Evolutionary conservation across 2,888 invertebrate genomes (phyloP), one percentile per base, ranked within the genome.

Genomic region (Argyresthia albistria): DNA sequence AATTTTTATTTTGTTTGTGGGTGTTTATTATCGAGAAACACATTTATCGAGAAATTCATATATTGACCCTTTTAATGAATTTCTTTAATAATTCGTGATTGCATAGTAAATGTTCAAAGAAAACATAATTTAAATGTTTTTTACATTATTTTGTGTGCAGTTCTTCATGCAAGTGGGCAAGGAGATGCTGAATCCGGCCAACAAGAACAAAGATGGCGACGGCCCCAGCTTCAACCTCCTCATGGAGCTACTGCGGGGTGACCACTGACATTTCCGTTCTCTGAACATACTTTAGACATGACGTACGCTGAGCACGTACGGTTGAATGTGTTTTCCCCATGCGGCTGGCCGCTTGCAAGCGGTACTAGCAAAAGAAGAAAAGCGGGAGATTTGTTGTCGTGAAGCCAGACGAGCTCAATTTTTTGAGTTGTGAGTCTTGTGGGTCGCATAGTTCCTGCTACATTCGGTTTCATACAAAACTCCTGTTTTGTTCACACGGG

Each of bases 211-310:
- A 77, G 96, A 97, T 61, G 95, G 96, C 56, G 96, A 96, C 68
- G 94, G 95, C 54, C 93, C 94, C 56, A 94, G 95, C 71, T 98
- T 97, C 89, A 97, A 98, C 80, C 90, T 98, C 65, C 91, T 98
- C 61, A 97, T 98, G 95, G 98, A 98, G 88, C 90, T 98, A 55
- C 89, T 98, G 58, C 90, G 97, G 68, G 97, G 97, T 67, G 97
- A 97, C 88, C 97, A 97, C 88, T 96, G 88, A 91, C 69, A 2
- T 15, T 10, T 25, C 45, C 8, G 14, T 16, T 1, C 7, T 25
- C 6, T 25, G 3, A 25, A 25, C 25, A 25, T 25, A 8, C 8
- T n/a, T 1, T 39, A 8, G 39, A 39, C 39, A 36, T 8, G 36
- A n/a, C 36, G 36, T 8, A 7, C 39, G 1, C n/a, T 3, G 8